These are phyloP conservation scores for Netelia inedita DNA, from an alignment of 2,888 invertebrate genomes.

Conservation along the genomic window DNA sequence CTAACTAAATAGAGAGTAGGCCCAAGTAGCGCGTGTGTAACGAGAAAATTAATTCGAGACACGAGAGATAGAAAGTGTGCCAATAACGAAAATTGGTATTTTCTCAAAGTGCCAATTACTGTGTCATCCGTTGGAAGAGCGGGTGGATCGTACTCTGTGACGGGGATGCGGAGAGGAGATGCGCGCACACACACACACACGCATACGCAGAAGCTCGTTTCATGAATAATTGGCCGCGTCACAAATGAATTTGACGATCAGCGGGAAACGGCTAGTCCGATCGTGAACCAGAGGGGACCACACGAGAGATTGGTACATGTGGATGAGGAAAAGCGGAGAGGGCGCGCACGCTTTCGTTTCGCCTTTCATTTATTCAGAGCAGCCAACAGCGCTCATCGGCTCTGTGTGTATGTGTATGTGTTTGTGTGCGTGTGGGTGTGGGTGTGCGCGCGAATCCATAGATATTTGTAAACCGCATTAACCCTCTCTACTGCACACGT, in stretches of 20 bases:
- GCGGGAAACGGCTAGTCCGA: slow-evolving; percentile 75
- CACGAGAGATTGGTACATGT: slow-evolving; percentile 28
- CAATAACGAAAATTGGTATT: slow-evolving; percentile 64
- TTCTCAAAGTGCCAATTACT: slow-evolving; percentile 72
- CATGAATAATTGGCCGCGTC: slow-evolving; percentile 83
- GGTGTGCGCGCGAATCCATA: slow-evolving; percentile 74
- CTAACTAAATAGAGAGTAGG: background rate
- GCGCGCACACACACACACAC: slow-evolving; percentile 53
- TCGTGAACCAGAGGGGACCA: slow-evolving; percentile 38
- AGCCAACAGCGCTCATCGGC: slow-evolving; percentile 51
- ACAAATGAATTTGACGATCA: slow-evolving; percentile 83
- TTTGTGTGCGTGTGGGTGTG: background rate
- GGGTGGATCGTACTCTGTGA: slow-evolving; percentile 65
- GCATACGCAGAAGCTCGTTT: slow-evolving; percentile 62
- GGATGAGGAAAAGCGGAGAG: slow-evolving; percentile 36
- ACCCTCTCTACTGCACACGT: slow-evolving; percentile 61
- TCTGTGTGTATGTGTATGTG: slow-evolving; percentile 19
- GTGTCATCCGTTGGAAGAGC: slow-evolving; percentile 67
- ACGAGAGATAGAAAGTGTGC: slow-evolving; percentile 15
- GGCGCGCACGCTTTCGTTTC: slow-evolving; percentile 60
- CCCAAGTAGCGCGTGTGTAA: background rate
- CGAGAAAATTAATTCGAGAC: background rate
- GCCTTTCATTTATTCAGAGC: slow-evolving; percentile 80
- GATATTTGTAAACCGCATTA: slow-evolving; percentile 79
- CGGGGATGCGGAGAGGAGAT: slow-evolving; percentile 66